Percentiles rank a stretch among this genome's conserved stretches.
Conservation (phyloP, 2,797 vertebrate species). For the Harpagifer antarcticus region DNA sequence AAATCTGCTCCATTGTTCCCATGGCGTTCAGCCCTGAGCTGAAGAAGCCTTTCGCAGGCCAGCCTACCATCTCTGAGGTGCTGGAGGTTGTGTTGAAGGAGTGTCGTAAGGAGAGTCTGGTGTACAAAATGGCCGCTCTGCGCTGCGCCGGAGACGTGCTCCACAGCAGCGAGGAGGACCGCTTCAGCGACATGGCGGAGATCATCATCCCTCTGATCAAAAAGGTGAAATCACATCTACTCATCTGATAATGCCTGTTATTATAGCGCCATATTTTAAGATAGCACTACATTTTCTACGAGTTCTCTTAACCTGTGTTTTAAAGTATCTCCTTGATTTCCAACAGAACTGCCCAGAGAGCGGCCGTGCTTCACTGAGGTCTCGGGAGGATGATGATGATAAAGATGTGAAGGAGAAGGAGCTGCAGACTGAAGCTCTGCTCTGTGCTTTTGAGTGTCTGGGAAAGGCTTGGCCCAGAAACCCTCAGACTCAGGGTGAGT, state of each 20-base stretch:
- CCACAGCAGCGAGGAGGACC: slow-evolving; percentile 90
- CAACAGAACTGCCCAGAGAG: slow-evolving; percentile 88
- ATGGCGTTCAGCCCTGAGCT: slow-evolving; percentile 86
- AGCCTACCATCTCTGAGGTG: slow-evolving; percentile 88
- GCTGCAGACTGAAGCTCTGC: slow-evolving; percentile 89
- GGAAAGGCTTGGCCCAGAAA: slow-evolving; percentile 95
- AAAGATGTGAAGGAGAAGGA: slow-evolving; percentile 88
- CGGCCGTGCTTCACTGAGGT: slow-evolving; percentile 51
- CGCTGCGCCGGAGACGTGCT: slow-evolving; percentile 89
- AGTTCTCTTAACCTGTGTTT: background rate
- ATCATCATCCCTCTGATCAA: slow-evolving; percentile 94
- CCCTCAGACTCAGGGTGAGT: slow-evolving; percentile 89
- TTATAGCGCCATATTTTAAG: background rate
- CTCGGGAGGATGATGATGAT: slow-evolving; percentile 79
- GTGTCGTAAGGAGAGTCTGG: slow-evolving; percentile 92
- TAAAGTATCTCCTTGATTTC: background rate
- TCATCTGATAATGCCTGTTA: background rate
- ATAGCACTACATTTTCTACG: background rate
- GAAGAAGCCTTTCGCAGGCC: slow-evolving; percentile 86
- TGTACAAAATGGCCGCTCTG: slow-evolving; percentile 93
- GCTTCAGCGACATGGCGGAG: slow-evolving; percentile 90
- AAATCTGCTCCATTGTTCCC: slow-evolving; percentile 7
- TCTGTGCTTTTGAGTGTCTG: slow-evolving; percentile 93
- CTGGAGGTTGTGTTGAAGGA: slow-evolving; percentile 93
- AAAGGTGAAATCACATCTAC: slow-evolving; percentile 84